Evolutionary conservation across 2,797 vertebrate genomes (phyloP), one percentile per base, ranked within the genome.

Genomic region (Helostoma temminkii): DNA sequence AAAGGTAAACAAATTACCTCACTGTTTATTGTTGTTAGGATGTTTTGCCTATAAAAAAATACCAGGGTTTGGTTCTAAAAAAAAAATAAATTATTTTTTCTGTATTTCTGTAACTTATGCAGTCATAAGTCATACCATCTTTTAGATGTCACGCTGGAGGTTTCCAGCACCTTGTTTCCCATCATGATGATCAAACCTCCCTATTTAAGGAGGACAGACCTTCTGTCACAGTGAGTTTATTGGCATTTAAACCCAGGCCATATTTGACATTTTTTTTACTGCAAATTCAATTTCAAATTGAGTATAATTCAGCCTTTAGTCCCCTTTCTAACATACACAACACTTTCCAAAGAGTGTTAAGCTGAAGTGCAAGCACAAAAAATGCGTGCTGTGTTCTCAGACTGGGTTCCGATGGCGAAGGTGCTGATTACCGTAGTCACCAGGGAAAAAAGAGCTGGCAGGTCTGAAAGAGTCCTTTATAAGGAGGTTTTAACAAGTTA

Each of bases 401-500:
- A 63, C 54, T 36, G 60, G 61, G 54, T 80, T 82, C 54, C 72
- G 80, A 65, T 46, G 68, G 65, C 43, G 65, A 85, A 66, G 74
- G 83, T 78, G 73, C 67, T 43, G 70, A 82, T 82, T 77, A 83
- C 72, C 79, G 75, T 68, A 78, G 76, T 85, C 74, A 81, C 42
- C 36, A 39, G 65, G 47, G 77, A 71, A 55, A 75, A 46, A 65
- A 58, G 52, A 59, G 49, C 57, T 80, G 75, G 80, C 78, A 71
- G 48, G 61, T 75, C 78, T 86, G 55, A 90, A 84, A 77, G 80
- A 78, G 76, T 45, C 39, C 54, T 83, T 86, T 88, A 83, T 89
- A 66, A 49, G 60, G 10, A 79, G 68, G 32, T 59, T 84, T 85
- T 60, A 78, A 75, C 70, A 46, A 65, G 72, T 75, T 71, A 48